Base-by-base conservation (phyloP, 2,797 vertebrate species). In the Smutsia gigantea region DNA sequence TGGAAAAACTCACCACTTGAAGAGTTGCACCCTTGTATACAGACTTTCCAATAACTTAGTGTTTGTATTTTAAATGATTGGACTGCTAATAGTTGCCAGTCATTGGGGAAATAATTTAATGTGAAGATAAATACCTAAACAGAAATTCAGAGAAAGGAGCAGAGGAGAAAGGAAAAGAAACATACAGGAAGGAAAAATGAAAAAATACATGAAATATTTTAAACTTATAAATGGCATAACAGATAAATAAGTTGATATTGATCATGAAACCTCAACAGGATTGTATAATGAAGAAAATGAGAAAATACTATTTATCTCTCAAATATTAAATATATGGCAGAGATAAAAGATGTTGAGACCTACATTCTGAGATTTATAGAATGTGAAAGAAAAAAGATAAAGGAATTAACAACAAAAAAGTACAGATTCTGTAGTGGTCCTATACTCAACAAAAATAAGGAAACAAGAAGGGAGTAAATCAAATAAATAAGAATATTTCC, bases 251-350 rank as follows among this genome's bases (percentile, higher is more conserved):
- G 0, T 72, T 79, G 71, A 55, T 49, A 71, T 5, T 84, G 29
- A 72, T 81, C 9, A 71, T 72, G 19, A 82, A 79, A 82, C 15
- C 6, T 39, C 1, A 37, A 68, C 4, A 39, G 1, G 3, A 72
- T 11, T 92, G 0, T 61, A 18, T 51, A 64, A 82, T 61, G 7
- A 87, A 49, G 8, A 78, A 91, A 74, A 46, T 42, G 17, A 75
- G 7, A 75, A 78, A 88, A 78, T 63, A 91, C 61, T 59, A 49
- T 53, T 29, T 66, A 39, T 53, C 31, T 37, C 53, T 94, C 46
- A 75, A 18, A 59, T 66, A 72, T 61, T 91, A 78, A 86, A 29
- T 85, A 79, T 29, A 81, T 49, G 18, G 46, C 14, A 82, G 15
- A 59, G 18, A 92, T 49, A 78, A 57, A 96, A 68, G 5, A 68